These are phyloP conservation scores for Pycnomerus fuliginosus DNA, from an alignment of 2,888 invertebrate species.

Conservation along the genomic window DNA sequence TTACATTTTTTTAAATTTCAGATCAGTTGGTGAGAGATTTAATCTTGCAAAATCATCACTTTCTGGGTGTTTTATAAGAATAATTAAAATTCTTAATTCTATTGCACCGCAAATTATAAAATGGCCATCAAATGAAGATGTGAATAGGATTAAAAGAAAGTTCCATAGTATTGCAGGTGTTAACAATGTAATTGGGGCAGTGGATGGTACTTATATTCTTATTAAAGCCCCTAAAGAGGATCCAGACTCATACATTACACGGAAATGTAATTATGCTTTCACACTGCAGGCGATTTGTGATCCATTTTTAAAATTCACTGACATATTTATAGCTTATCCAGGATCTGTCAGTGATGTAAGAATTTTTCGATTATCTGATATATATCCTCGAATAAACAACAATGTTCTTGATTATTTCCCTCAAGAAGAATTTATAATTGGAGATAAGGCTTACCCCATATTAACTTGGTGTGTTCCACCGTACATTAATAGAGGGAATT, in stretches of 20 bases:
- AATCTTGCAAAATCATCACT: slow-evolving; percentile 2
- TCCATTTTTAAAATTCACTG: slow-evolving; percentile 12
- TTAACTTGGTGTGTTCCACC: slow-evolving; percentile 23
- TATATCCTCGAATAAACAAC: slow-evolving; percentile 10
- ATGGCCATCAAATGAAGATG: no score
- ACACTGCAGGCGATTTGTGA: slow-evolving; percentile 11
- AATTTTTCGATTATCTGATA: slow-evolving; percentile 29
- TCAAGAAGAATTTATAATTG: slow-evolving; percentile 26
- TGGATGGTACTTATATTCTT: slow-evolving; percentile 32
- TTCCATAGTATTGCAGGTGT: no score
- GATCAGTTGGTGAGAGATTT: slow-evolving; percentile 3
- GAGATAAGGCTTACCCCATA: slow-evolving; percentile 34
- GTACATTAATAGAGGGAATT: slow-evolving; percentile 19
- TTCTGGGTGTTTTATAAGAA: not conserved
- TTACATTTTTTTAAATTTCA: slow-evolving; percentile 1
- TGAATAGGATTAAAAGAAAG: no score
- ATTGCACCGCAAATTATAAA: slow-evolving; percentile 2
- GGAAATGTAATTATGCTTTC: slow-evolving; percentile 6
- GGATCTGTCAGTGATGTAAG: slow-evolving; percentile 22
- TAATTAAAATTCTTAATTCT: not conserved
- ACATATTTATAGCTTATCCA: slow-evolving; percentile 18
- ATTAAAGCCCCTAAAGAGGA: slow-evolving; percentile 27
- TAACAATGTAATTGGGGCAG: slow-evolving; percentile 28
- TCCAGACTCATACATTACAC: slow-evolving; percentile 4
- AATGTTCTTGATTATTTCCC: slow-evolving; percentile 1